phyloP scores from a whole-genome alignment of 1,140 invertebrate genomes.

The Rhopalosiphum maidis region DNA sequence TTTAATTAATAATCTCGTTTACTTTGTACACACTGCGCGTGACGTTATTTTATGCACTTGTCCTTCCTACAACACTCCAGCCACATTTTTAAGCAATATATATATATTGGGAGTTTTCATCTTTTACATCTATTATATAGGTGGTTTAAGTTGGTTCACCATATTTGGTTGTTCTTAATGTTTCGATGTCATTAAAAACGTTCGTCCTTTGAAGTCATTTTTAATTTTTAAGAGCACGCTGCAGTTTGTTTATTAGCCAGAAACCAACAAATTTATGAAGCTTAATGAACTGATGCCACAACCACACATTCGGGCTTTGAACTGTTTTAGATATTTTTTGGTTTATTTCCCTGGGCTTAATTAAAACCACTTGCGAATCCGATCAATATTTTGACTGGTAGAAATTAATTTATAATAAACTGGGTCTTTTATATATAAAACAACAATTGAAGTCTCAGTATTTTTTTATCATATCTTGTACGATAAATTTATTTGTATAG shows the following conservation, averaged over 20 bases:
- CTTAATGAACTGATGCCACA: not conserved
- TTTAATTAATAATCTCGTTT: not conserved
- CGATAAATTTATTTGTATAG: too few species aligned
- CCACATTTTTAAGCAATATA: not conserved
- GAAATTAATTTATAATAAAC: not conserved
- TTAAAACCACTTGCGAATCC: not conserved
- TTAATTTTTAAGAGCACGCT: not conserved
- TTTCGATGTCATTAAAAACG: not conserved
- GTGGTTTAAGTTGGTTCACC: not conserved
- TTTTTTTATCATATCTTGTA: not conserved
- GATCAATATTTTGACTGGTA: not conserved
- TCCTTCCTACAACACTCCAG: not conserved
- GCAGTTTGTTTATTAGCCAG: not conserved
- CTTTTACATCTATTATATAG: not conserved
- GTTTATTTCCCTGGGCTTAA: not conserved
- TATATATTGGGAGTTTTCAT: not conserved
- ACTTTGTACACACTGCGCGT: not conserved
- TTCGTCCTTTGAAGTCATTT: not conserved
- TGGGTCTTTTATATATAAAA: not conserved
- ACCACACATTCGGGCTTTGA: not conserved
- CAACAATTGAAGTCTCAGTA: not conserved
- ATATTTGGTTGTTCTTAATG: not conserved
- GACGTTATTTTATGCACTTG: not conserved
- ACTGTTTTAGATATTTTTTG: not conserved
- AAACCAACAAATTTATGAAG: not conserved